These are phyloP conservation scores for Isichthys henryi DNA, from an alignment of 2,113 vertebrate species.

Conservation along the genomic window DNA sequence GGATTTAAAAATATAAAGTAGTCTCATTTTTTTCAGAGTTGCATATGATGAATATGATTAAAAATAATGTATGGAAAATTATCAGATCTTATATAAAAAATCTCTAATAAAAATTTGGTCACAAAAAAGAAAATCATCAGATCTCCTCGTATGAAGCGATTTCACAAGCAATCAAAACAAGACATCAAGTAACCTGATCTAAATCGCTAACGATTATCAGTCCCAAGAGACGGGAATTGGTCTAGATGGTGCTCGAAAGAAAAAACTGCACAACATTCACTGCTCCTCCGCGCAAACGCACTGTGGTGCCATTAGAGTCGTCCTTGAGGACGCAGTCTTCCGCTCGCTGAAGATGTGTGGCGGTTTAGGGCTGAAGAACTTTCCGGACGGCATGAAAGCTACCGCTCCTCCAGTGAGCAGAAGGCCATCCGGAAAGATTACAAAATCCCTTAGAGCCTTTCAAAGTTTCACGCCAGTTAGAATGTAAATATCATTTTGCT, in stretches of 20 bases:
- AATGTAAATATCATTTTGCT: slow-evolving; percentile 17
- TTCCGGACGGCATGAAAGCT: slow-evolving; percentile 30
- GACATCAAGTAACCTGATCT: slow-evolving; percentile 81
- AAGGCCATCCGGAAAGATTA: background rate
- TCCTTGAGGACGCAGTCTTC: slow-evolving; percentile 55
- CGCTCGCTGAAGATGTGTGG: background rate
- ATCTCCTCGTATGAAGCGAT: background rate
- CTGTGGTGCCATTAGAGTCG: slow-evolving; percentile 56
- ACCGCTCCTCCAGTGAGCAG: slow-evolving; percentile 17
- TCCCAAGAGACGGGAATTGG: slow-evolving; percentile 57
- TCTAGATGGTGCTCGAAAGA: slow-evolving; percentile 84
- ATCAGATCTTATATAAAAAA: no score
- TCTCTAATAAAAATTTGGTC: no score
- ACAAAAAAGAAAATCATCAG: no score
- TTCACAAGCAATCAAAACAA: slow-evolving; percentile 60
- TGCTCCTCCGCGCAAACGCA: slow-evolving; percentile 49
- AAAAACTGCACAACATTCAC: slow-evolving; percentile 56
- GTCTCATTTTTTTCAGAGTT: no score
- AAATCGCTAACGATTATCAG: slow-evolving; percentile 87
- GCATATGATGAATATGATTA: background rate
- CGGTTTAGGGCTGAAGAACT: slow-evolving; percentile 3
- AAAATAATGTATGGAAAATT: background rate
- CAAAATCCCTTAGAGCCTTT: background rate
- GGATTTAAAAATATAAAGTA: no score
- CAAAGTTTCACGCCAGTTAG: slow-evolving; percentile 10